A percentile compares a stretch with the other conserved stretches of the same genome.
Evolutionary conservation across 2,113 vertebrate genomes (phyloP).

Genomic region (Grammomys surdaster): DNA sequence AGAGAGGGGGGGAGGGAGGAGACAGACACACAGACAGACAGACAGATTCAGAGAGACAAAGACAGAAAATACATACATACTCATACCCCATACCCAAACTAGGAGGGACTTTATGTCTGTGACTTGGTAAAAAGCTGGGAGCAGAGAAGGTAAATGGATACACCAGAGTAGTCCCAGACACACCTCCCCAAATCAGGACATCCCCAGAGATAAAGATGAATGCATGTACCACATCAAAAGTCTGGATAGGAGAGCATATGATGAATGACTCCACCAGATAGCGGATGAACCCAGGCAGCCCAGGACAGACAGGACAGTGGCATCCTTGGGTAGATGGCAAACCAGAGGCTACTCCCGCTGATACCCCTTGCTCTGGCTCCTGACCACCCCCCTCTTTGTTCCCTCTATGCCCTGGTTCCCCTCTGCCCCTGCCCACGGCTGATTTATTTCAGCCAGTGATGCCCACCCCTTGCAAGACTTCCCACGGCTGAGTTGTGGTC

Average conservation of each 20-base stretch:
- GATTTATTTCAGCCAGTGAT: background rate
- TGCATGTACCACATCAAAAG: too few species aligned
- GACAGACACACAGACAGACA: too few species aligned
- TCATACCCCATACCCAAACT: fast-evolving
- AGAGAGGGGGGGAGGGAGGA: too few species aligned
- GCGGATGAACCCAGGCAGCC: background rate
- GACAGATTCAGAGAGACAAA: too few species aligned
- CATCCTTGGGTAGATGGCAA: background rate
- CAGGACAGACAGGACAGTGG: background rate
- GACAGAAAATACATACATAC: background rate
- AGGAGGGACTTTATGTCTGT: background rate
- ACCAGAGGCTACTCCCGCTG: background rate
- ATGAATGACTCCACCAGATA: fast-evolving
- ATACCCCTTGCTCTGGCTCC: background rate
- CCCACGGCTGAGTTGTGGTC: background rate
- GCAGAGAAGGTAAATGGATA: background rate
- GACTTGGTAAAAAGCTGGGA: background rate
- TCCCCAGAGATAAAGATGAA: background rate
- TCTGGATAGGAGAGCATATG: background rate
- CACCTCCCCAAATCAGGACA: background rate
- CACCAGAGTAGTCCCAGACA: background rate
- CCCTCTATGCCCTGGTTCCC: background rate
- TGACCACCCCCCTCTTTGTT: too few species aligned
- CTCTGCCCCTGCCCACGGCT: background rate
- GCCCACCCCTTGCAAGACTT: background rate